Evolutionary conservation across 2,113 vertebrate genomes (phyloP), one percentile per base, ranked within the genome.

Genomic region (Ornithorhynchus anatinus): DNA sequence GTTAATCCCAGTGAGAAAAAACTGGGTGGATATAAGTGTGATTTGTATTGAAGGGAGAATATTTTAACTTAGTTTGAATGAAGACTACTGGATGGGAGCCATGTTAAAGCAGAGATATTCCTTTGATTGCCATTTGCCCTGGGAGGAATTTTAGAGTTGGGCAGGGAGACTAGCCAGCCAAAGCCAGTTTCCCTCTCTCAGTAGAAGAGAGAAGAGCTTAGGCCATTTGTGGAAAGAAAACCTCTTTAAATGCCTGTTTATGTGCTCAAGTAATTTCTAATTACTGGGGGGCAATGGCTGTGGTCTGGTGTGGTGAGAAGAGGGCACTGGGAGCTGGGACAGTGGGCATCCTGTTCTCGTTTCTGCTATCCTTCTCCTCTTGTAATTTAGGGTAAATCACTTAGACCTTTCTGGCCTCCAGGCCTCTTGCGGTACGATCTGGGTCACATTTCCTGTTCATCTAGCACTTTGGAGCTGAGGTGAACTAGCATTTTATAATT

Each of bases 181-280:
- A 37, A 17, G 13, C 75, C 25, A 44, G 36, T 56, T 75, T 72
- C 60, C 61, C 42, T 72, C 66, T 75, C 67, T 39, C 52, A 22
- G 6, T 61, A 59, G 59, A 72, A 53, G 77, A 59, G 59, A 79
- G 83, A 72, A 37, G 53, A 37, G 10, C 61, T 75, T 72, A 45
- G 67, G 53, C 59, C 5, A 8, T n/a, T 75, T 52, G 48, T 80
- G 53, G 75, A 85, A 85, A 79, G 72, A 80, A 84, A 87, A 87
- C 78, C 79, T 65, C 85, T 25, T 80, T 31, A 87, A 85, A 75
- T 85, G 66, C 75, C 78, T 80, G 83, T 84, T 81, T 84, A 80
- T 81, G 80, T 85, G 72, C 75, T 75, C 57, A 84, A 87, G 80
- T 85, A 81, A 81, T 85, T 81, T 80, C 72, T 84, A 80, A 87